Evolutionary conservation across 2,888 invertebrate genomes (phyloP), one percentile per base, ranked within the genome.

Genomic region (Lampropteryx suffumata): DNA sequence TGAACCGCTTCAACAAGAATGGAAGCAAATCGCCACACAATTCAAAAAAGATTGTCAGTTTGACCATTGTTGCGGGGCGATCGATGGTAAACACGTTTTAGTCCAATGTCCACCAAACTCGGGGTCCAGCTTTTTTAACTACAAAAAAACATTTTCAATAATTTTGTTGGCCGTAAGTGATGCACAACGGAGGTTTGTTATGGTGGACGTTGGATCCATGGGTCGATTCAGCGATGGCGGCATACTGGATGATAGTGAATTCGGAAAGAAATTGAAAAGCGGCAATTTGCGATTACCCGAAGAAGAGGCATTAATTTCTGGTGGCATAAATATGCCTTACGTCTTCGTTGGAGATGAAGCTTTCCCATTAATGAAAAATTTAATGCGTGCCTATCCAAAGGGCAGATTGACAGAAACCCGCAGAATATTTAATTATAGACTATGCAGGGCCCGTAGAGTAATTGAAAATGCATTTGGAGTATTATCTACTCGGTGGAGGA

Each of bases 61-160:
- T 7, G 5, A 3, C 24, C 3, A 24, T 7, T 24, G 24, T 24
- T 6, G 3, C 7, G 24, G 24, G 7, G 24, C 24, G 7, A 7
- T 24, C 24, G 24, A 37, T 9, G 27, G 37, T 8, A 28, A 28
- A 26, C 26, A 37, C 13, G 50, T 70, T 11, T 45, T 35, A 27
- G 67, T 68, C 48, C 48, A 61, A 42, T 55, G 61, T 41, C 64
- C 69, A 33, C 51, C 55, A 29, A 17, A 40, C 7, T 47, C 61
- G 30, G 68, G 66, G 36, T 63, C 59, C 37, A 29, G 50, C 21
- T 70, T 56, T 57, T 69, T 51, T 52, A 68, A 68, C 48, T 40
- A 28, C 17, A 14, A n/a, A n/a, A n/a, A n/a, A n/a, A n/a, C n/a
- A n/a, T n/a, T n/a, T n/a, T n/a, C n/a, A n/a, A 40, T 14, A 28